phyloP scores from a whole-genome alignment of 2,888 invertebrate genomes.

The Volucella zonaria region DNA sequence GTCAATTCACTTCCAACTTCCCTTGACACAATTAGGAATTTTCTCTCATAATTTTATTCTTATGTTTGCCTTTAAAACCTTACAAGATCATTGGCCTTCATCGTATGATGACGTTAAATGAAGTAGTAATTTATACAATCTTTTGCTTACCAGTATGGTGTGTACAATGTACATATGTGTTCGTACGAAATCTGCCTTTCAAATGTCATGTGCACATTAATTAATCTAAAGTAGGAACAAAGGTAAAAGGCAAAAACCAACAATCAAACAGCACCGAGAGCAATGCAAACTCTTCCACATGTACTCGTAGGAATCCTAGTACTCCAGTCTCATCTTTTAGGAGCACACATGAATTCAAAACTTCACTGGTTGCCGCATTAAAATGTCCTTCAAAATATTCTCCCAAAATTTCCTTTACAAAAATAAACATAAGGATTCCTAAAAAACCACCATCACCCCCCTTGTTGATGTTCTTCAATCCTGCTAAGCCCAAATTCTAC shows the following conservation, averaged over 20 bases:
- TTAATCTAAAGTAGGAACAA: constrained; percentile 57
- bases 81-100: constrained; percentile 45
- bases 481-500: constrained; percentile 21
- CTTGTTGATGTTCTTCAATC: background rate
- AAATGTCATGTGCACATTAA: constrained; percentile 69
- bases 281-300: constrained; percentile 2
- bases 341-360: constrained; percentile 47
- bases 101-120: constrained; percentile 40
- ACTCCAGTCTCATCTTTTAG: background rate
- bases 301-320: background rate
- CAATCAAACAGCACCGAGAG: constrained; percentile 41
- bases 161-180: constrained; percentile 9
- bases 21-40: too few relatives aligned
- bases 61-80: background rate
- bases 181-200: constrained; percentile 62
- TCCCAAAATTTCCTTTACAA: constrained; percentile 57
- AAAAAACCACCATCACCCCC: constrained; percentile 34
- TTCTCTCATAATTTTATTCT: too few relatives aligned
- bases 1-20: too few relatives aligned
- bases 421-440: constrained; percentile 69
- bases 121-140: constrained; percentile 60
- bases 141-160: constrained; percentile 18
- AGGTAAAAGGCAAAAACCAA: constrained; percentile 59
- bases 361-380: constrained; percentile 35
- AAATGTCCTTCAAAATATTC: constrained; percentile 64